Evolutionary conservation across 2,797 vertebrate species (phyloP), one percentile per base, ranked within the genome.

Genomic region (Cheirogaleus major): DNA sequence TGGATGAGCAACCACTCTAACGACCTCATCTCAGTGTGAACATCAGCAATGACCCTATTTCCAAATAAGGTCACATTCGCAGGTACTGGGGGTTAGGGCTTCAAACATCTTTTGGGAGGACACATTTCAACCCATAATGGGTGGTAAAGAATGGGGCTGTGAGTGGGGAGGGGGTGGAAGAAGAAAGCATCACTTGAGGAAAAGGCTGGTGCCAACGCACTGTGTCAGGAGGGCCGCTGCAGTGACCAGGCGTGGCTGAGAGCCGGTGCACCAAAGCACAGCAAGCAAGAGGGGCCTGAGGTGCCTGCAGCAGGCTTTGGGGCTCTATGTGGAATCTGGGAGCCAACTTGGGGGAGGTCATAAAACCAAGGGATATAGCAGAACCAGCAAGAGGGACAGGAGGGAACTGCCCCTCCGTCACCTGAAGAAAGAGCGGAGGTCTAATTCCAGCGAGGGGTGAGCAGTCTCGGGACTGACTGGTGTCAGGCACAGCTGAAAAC

Each of bases 261-360:
- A 18, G 35, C 25, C 15, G 9, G 15, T 13, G 2, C 15, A 35
- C n/a, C 11, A 0, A 41, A 13, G 25, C 9, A 0, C 8, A 11
- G 57, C 6, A 35, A 76, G n/a, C 32, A 22, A 10, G 17, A 59
- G 7, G 7, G 15, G 32, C 1, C 0, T 13, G 15, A 25, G 55
- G n/a, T 0, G 5, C 32, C 10, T 23, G 15, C 41, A 30, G 57
- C 55, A 15, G 23, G 41, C 41, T 61, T 14, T 35, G 3, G 48
- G 23, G 32, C 38, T 59, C 10, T 75, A 0, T 27, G n/a, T 48
- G 30, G 32, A 59, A 75, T 35, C 5, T 45, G 52, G 55, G 43
- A 88, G 32, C 57, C 70, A 87, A 52, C 14, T n/a, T n/a, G 55
- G 8, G 55, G 38, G 18, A 30, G 32, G 30, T 4, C 32, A 43